phyloP scores from a whole-genome alignment of 1,140 invertebrate genomes.

The Physella acuta region DNA sequence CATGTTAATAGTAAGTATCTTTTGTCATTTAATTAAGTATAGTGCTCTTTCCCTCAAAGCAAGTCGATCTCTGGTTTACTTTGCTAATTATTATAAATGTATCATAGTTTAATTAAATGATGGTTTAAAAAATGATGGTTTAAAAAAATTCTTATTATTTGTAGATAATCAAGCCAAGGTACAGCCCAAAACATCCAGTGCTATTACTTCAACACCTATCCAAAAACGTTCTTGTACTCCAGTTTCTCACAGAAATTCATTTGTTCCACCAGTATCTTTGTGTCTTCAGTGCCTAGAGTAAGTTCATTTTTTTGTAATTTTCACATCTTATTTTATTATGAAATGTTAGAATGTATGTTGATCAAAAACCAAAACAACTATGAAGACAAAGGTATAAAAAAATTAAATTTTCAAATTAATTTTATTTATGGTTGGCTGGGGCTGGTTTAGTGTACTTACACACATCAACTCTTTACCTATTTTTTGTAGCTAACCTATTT shows the following conservation, averaged over 20 bases:
- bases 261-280: conserved; percentile 10
- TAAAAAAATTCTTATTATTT: background rate
- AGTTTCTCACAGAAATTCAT: background rate
- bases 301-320: too few relatives aligned
- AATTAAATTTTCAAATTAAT: background rate
- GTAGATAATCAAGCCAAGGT: background rate
- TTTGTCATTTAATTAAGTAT: background rate
- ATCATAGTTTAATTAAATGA: too few relatives aligned
- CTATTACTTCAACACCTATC: background rate
- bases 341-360: too few relatives aligned
- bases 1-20: background rate
- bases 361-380: too few relatives aligned
- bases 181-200: background rate
- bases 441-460: too few relatives aligned
- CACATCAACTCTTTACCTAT: too few relatives aligned
- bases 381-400: too few relatives aligned
- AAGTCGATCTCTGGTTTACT: too few relatives aligned
- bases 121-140: background rate
- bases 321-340: too few relatives aligned
- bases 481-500: too few relatives aligned
- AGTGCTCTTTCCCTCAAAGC: background rate
- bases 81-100: too few relatives aligned
- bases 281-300: conserved; percentile 13
- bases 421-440: background rate
- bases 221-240: background rate